These are phyloP conservation scores for Melieria crassipennis DNA, from an alignment of 2,888 invertebrate genomes.

Conservation along the genomic window DNA sequence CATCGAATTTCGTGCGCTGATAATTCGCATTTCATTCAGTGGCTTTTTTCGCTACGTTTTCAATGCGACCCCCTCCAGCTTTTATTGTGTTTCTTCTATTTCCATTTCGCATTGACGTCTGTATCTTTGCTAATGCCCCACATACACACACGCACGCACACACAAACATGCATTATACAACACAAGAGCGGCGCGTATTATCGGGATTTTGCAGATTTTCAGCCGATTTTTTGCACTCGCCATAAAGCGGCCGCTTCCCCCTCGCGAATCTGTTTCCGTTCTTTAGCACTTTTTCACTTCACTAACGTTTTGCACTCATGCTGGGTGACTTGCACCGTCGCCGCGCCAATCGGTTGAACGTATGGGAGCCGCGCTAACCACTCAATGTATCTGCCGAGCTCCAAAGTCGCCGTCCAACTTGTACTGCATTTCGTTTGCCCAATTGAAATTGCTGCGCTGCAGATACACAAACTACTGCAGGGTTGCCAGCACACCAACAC, in stretches of 20 bases:
- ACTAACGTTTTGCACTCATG: slow-evolving; percentile 9
- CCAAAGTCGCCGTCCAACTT: slow-evolving; percentile 49
- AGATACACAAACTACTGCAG: slow-evolving; percentile 34
- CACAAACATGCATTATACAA: slow-evolving; percentile 16
- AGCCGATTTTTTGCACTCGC: neutral
- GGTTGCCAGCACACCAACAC: slow-evolving; percentile 2
- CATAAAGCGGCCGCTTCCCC: neutral
- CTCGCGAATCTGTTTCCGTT: neutral
- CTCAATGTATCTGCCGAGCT: slow-evolving; percentile 47
- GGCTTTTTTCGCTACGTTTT: too few species aligned
- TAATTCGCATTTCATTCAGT: too few species aligned
- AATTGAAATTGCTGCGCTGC: slow-evolving; percentile 20
- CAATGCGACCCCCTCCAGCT: too few species aligned
- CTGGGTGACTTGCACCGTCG: slow-evolving; percentile 7
- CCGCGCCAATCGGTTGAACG: slow-evolving; percentile 1
- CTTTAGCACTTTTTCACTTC: slow-evolving; percentile 15
- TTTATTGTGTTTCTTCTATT: too few species aligned
- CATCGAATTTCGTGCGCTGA: too few species aligned
- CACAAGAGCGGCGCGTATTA: neutral
- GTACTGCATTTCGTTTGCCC: slow-evolving; percentile 26
- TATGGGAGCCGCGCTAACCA: slow-evolving; percentile 12
- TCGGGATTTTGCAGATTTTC: slow-evolving; percentile 16
- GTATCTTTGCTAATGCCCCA: neutral
- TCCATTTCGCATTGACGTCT: neutral
- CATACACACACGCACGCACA: slow-evolving; percentile 3